A percentile compares a stretch with the other conserved stretches of the same genome.
Evolutionary conservation across 1,140 invertebrate genomes (phyloP).

Genomic region (Leptinotarsa lineolata): DNA sequence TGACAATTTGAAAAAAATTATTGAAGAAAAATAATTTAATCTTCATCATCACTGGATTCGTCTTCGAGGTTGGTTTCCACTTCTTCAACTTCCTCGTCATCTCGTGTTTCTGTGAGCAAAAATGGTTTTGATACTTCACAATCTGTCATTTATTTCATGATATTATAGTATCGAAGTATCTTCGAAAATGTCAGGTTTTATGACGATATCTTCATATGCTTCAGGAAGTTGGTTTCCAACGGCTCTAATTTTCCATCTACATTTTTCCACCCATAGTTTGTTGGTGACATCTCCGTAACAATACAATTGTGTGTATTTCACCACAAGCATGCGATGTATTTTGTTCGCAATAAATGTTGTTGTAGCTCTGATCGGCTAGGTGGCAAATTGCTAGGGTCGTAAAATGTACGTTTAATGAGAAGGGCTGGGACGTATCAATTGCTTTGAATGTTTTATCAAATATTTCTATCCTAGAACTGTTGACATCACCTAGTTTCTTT

Average conservation of each 20-base stretch:
- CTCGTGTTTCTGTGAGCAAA: too few species aligned
- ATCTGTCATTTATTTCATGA: too few species aligned
- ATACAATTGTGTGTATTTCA: slow-evolving; percentile 16
- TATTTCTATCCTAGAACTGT: slow-evolving; percentile 21
- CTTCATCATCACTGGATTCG: too few species aligned
- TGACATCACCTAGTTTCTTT: slow-evolving; percentile 21
- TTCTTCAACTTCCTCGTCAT: too few species aligned
- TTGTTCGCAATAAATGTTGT: slow-evolving; percentile 16
- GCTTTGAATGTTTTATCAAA: slow-evolving; percentile 29
- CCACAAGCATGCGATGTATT: slow-evolving; percentile 24
- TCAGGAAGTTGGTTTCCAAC: slow-evolving; percentile 46
- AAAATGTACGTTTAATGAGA: slow-evolving; percentile 26
- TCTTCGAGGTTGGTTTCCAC: too few species aligned
- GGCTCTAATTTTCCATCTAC: slow-evolving; percentile 44
- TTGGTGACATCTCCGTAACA: neutral
- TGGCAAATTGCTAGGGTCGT: slow-evolving; percentile 19
- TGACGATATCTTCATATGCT: slow-evolving; percentile 43
- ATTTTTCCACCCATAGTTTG: slow-evolving; percentile 34
- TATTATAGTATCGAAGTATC: too few species aligned
- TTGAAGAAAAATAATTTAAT: too few species aligned
- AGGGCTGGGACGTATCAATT: slow-evolving; percentile 12
- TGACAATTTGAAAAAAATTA: too few species aligned
- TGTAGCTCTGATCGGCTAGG: slow-evolving; percentile 15
- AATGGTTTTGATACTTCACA: too few species aligned
- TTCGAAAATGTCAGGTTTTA: too few species aligned